A percentile compares a stretch with the other conserved stretches of the same genome.
Conservation (phyloP, 23 tunicate genomes). For the Aplidium turbinatum region DNA sequence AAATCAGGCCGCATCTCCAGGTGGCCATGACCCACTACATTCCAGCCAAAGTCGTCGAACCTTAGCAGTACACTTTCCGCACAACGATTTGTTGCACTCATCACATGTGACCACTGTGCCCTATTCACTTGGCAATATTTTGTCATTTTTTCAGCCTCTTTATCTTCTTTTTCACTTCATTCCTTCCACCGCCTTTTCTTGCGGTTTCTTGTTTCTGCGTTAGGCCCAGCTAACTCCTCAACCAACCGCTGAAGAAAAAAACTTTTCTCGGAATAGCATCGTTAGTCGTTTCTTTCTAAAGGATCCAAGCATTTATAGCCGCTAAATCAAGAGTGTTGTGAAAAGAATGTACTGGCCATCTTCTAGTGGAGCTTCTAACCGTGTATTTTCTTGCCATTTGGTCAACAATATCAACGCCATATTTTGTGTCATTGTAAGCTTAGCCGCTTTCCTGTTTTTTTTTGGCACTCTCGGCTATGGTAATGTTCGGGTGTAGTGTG, state of each 20-base stretch:
- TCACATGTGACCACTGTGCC: constrained; percentile 9
- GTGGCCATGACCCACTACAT: too few relatives aligned
- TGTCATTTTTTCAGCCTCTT: constrained; percentile 8
- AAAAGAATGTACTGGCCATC: constrained; percentile 23
- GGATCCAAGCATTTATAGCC: constrained; percentile 23
- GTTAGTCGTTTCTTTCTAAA: constrained; percentile 5
- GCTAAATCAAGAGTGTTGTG: constrained; percentile 8
- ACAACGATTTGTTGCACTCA: constrained; percentile 16
- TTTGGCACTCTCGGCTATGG: constrained; percentile 24
- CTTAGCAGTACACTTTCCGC: constrained; percentile 29
- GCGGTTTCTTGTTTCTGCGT: constrained; percentile 11
- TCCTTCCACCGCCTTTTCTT: constrained; percentile 19
- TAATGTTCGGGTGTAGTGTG: constrained; percentile 17
- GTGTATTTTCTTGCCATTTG: constrained; percentile 22
- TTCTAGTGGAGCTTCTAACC: constrained; percentile 17
- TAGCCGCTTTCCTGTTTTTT: constrained; percentile 19
- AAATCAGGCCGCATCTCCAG: too few relatives aligned
- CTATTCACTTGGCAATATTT: constrained; percentile 24
- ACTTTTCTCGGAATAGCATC: neutral
- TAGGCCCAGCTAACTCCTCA: constrained; percentile 12
- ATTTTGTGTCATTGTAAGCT: constrained; percentile 26
- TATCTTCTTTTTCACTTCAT: constrained; percentile 5
- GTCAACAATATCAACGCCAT: constrained; percentile 27
- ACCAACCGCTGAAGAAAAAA: constrained; percentile 27
- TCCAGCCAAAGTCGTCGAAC: neutral